A percentile compares a stretch with the other conserved stretches of the same genome.
Conservation (phyloP, 35 echinoderm and acorn worm genomes). For the Holothuria glaberrima region DNA sequence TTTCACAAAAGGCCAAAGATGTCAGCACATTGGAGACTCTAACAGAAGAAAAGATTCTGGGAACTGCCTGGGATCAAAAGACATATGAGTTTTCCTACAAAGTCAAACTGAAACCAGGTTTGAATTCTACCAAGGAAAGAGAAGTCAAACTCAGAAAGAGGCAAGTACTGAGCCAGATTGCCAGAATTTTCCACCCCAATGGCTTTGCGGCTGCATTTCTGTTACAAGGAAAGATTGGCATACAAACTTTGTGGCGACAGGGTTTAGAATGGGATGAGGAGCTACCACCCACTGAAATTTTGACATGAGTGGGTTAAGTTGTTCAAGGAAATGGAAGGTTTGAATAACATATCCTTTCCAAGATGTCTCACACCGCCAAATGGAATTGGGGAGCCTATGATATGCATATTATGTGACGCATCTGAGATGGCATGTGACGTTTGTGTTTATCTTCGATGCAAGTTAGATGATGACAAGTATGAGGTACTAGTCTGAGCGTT, state of each 20-base stretch:
- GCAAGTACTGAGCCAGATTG: slow-evolving; percentile 43
- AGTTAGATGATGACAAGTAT: slow-evolving; percentile 12
- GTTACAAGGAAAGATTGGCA: slow-evolving; percentile 9
- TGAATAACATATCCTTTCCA: slow-evolving; percentile 19
- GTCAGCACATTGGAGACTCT: neutral
- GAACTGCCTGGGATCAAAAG: slow-evolving; percentile 8
- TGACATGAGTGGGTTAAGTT: neutral
- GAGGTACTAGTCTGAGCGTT: no score
- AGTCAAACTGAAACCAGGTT: slow-evolving; percentile 3
- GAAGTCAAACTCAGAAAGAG: slow-evolving; percentile 33
- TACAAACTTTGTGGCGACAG: slow-evolving; percentile 23
- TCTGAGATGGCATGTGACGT: neutral
- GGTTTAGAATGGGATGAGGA: slow-evolving; percentile 43
- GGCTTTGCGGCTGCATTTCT: slow-evolving; percentile 43
- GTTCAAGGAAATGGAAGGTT: neutral
- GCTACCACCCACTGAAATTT: neutral
- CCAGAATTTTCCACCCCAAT: slow-evolving; percentile 39
- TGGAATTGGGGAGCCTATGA: neutral
- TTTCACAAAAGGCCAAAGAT: neutral
- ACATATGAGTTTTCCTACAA: slow-evolving; percentile 4
- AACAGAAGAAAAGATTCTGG: slow-evolving; percentile 49
- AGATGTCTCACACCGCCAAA: neutral
- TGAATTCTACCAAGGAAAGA: neutral
- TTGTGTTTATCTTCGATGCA: slow-evolving; percentile 47
- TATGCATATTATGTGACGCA: neutral